Percentiles rank a stretch among this genome's conserved stretches.
These are phyloP conservation scores for Halesus radiatus DNA, from an alignment of 1,140 invertebrate species.

Conservation along the genomic window DNA sequence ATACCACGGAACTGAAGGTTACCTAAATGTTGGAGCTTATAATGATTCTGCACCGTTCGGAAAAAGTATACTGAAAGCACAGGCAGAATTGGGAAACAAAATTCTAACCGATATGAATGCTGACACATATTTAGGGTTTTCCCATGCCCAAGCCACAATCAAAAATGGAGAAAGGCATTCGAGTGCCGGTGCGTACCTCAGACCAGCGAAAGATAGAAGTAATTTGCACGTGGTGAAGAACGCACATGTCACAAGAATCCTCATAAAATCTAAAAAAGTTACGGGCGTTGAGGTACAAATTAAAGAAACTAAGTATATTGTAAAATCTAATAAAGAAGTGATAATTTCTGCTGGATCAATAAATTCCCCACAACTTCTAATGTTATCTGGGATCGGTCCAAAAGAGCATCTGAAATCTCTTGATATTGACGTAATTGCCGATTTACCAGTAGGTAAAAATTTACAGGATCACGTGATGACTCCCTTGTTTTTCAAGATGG, in stretches of 20 bases:
- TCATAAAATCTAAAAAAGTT: constrained; percentile 76
- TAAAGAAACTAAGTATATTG: constrained; percentile 61
- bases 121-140: constrained; percentile 73
- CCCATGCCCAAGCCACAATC: constrained; percentile 61
- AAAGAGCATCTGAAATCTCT: constrained; percentile 74
- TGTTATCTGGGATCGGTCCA: constrained; percentile 82
- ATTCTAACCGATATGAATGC: constrained; percentile 73
- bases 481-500: constrained; percentile 9
- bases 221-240: constrained; percentile 73
- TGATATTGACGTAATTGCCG: constrained; percentile 69
- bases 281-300: constrained; percentile 73
- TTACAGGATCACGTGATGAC: constrained; percentile 76
- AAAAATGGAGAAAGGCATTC: constrained; percentile 67
- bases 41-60: constrained; percentile 59
- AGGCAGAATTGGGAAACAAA: constrained; percentile 53
- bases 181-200: constrained; percentile 69
- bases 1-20: constrained; percentile 30
- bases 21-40: constrained; percentile 20
- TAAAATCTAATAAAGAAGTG: constrained; percentile 74
- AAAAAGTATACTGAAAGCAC: constrained; percentile 68
- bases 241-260: constrained; percentile 73
- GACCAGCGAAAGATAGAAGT: constrained; percentile 66
- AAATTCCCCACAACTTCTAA: constrained; percentile 76
- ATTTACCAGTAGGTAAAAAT: constrained; percentile 76
- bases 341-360: constrained; percentile 76